Base-by-base conservation (phyloP, 53 echinoderm and acorn worm genomes). In the Actinopyga echinites region DNA sequence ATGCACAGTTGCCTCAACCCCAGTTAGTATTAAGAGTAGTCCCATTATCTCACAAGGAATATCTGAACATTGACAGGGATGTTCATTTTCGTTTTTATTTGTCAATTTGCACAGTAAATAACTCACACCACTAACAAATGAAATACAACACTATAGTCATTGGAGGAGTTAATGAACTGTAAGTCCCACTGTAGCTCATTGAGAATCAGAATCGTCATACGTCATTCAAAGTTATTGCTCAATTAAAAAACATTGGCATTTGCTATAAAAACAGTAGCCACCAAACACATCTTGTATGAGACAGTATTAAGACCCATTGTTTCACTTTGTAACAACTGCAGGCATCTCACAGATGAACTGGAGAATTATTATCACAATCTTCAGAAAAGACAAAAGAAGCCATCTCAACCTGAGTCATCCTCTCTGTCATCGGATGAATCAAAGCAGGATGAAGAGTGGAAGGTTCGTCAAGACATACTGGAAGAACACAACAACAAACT, bases 401-500 rank as follows among this genome's bases (percentile, higher is more conserved):
- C 42, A 11, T n/a, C 25, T 23, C 42, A 25, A 5, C n/a, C 40
- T 6, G 21, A 6, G 19, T 19, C 42, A 1, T 71, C 71, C 40
- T n/a, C 78, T 31, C 54, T 32, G 21, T 53, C 56, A 55, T 30
- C 78, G 28, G 4, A 28, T 64, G 55, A 29, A 49, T 53, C 84
- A 4, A 42, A 37, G 37, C 21, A 68, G 44, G 57, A 55, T 56
- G 36, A 77, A 90, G 31, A 90, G 57, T 85, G 88, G 56, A 73
- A 56, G 65, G 95, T 91, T 15, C 82, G 83, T 45, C 89, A 93
- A 56, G 91, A 93, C 29, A 80, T 95, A 1, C 62, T 95, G 64
- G 93, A 93, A 80, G 93, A 93, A 54, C 93, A 93, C 57, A 95
- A 95, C 61, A 80, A 71, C 64, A 83, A 84, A 42, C 64, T 95